phyloP scores from a whole-genome alignment of 2,113 vertebrate genomes.

The Pitta sordida region DNA sequence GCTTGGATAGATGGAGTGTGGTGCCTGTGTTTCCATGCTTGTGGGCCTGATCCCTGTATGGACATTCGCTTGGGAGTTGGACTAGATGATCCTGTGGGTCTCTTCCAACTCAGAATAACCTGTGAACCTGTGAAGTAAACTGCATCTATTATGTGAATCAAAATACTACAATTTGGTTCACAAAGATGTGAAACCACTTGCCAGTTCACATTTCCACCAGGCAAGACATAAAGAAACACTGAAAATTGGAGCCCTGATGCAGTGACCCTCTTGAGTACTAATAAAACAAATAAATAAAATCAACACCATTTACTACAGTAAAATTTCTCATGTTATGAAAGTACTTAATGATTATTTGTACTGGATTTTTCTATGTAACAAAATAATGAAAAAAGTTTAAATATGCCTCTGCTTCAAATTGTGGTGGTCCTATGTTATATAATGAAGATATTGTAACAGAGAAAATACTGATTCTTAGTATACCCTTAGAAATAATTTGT shows the following conservation, averaged over 20 bases:
- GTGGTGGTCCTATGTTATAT: background rate
- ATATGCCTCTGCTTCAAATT: background rate
- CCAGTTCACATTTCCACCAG: background rate
- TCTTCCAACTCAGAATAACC: too few species aligned
- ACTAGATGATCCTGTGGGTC: too few species aligned
- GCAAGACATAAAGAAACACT: background rate
- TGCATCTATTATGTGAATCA: background rate
- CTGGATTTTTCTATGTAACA: rapidly evolving
- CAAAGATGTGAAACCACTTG: background rate
- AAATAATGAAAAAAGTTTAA: background rate
- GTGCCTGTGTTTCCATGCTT: too few species aligned
- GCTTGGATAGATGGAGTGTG: too few species aligned
- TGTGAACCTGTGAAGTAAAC: too few species aligned
- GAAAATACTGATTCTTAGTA: background rate
- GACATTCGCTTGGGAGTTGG: too few species aligned
- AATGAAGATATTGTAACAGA: background rate
- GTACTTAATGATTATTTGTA: background rate
- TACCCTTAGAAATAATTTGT: background rate
- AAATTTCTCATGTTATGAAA: background rate
- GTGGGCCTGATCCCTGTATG: too few species aligned
- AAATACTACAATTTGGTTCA: background rate
- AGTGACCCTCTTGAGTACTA: background rate
- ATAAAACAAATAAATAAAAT: background rate
- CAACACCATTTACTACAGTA: background rate
- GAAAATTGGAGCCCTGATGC: background rate